phyloP scores from a whole-genome alignment of 2,797 vertebrate species.

The Macropus fuliginosus region DNA sequence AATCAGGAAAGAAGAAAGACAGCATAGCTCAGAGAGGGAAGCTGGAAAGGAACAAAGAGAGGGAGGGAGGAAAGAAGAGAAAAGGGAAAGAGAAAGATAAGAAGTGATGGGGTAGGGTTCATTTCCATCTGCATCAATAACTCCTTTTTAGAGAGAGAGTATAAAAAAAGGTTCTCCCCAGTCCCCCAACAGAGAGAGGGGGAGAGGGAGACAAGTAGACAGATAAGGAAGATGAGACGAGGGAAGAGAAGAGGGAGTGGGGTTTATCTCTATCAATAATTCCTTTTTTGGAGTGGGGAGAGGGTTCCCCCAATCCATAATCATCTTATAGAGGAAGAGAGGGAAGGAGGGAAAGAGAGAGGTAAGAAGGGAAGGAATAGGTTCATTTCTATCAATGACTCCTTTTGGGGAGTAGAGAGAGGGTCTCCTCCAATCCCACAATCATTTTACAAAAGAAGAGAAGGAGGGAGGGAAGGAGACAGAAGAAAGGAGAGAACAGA shows the following conservation, averaged over 20 bases:
- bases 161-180: neutral
- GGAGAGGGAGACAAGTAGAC: neutral
- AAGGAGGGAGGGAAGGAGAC: neutral
- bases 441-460: neutral
- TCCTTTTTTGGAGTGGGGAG: no score
- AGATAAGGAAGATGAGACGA: no score
- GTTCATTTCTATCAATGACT: neutral
- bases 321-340: neutral
- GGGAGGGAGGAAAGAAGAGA: neutral
- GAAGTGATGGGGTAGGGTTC: neutral
- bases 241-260: neutral
- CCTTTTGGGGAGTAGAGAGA: neutral
- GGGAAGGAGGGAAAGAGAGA: neutral
- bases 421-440: neutral
- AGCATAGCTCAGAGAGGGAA: neutral
- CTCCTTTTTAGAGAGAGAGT: neutral
- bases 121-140: neutral
- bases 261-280: no score
- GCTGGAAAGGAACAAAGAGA: neutral
- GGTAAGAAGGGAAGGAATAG: neutral
- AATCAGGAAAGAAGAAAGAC: neutral
- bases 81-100: neutral
- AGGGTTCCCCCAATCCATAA: no score
- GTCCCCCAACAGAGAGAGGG: neutral
- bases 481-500: neutral